phyloP scores from a whole-genome alignment of 1,140 invertebrate species.

The Sipha flava region DNA sequence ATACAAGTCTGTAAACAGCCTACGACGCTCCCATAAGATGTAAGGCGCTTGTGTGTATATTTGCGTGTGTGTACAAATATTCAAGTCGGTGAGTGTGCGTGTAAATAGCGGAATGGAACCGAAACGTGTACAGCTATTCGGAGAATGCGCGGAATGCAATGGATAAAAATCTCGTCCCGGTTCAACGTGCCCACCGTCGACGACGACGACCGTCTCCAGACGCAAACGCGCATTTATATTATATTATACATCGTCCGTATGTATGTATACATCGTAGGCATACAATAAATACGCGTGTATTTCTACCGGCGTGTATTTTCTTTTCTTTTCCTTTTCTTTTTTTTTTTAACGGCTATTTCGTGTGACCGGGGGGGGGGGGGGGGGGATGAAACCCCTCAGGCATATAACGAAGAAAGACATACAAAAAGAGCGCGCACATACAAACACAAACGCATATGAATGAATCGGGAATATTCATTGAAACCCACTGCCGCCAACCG shows the following conservation, averaged over 20 bases:
- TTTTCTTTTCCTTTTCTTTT: background rate
- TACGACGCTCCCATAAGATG: background rate
- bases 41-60: background rate
- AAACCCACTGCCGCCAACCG: background rate
- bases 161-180: constrained; percentile 32
- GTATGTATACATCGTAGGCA: background rate
- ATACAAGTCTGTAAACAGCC: background rate
- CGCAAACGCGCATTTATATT: background rate
- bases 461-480: background rate
- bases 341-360: background rate
- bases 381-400: background rate
- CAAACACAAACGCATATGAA: background rate
- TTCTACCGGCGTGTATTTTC: background rate
- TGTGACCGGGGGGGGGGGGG: background rate
- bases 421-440: background rate
- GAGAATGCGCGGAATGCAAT: constrained; percentile 26
- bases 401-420: background rate
- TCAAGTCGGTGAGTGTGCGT: background rate
- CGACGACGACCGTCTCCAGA: constrained; percentile 9
- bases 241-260: background rate
- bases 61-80: background rate
- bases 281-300: background rate
- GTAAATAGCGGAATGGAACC: constrained; percentile 23
- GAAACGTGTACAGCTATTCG: constrained; percentile 14
- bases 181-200: constrained; percentile 16